A percentile compares a stretch with the other conserved stretches of the same genome.
These are phyloP conservation scores for Alfaro cultratus DNA, from an alignment of 2,797 vertebrate species.

Conservation along the genomic window DNA sequence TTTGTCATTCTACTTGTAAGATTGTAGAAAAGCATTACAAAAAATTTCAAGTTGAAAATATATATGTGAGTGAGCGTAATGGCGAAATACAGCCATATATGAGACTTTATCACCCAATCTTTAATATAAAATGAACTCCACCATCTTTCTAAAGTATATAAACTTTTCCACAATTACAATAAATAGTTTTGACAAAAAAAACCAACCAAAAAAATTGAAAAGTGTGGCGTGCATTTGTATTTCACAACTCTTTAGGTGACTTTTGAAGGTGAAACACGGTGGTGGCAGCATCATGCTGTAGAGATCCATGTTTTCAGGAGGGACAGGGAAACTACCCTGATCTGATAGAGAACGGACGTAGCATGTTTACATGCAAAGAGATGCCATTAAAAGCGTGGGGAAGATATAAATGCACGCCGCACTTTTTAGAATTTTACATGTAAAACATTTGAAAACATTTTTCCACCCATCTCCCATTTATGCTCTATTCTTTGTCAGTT, in stretches of 20 bases:
- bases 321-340: not conserved
- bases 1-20: constrained; percentile 11
- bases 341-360: not conserved
- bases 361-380: not conserved
- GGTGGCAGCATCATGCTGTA: not conserved
- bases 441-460: not conserved
- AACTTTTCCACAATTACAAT: not conserved
- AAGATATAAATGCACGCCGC: not conserved
- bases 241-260: not conserved
- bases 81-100: not conserved
- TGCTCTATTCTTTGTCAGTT: not conserved
- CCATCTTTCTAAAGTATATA: not conserved
- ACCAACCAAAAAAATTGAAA: too few relatives aligned
- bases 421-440: not conserved
- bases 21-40: constrained; percentile 6
- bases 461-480: not conserved
- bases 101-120: not conserved
- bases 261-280: not conserved
- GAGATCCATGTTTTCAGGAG: not conserved
- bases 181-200: not conserved
- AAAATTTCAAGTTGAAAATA: constrained; percentile 11
- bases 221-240: not conserved
- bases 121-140: not conserved
- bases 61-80: not conserved
- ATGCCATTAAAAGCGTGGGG: too few relatives aligned